Evolutionary conservation across 2,797 vertebrate genomes (phyloP), one percentile per base, ranked within the genome.

Genomic region (Pipistrellus pygmaeus): DNA sequence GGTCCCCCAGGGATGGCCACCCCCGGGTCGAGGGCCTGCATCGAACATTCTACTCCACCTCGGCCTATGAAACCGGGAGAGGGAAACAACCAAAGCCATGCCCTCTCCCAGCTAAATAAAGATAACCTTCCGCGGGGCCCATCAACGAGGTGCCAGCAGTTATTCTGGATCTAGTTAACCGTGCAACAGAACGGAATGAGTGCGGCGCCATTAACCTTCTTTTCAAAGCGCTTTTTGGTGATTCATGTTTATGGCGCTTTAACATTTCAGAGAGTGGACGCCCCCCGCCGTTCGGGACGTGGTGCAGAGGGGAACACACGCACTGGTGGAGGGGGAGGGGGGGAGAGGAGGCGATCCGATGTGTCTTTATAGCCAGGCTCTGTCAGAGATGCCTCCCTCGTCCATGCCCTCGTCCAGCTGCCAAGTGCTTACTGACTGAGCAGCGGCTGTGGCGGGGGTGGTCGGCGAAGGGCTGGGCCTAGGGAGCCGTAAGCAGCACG

Each of bases 151-250:
- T 53, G 82, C 84, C 38, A 7, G 38, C 6, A 41, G 6, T 41
- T 7, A 41, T 41, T 41, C 6, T 6, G 38, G 38, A 41, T 89
- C 94, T 73, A 87, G 95, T 96, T 97, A 96, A 80, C 88, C 87
- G 53, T 0, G 6, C 76, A 81, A 72, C 87, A 88, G 77, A 92
- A 77, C 0, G 21, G 82, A 96, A 87, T 46, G 60, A 95, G 32
- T 0, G 5, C 25, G 27, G 75, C 91, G 97, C 71, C 48, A 13
- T 93, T 83, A 96, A 93, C 92, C 92, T 93, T 95, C 62, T 83
- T 95, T 85, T 64, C 77, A 72, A 90, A 92, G 90, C 66, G 4
- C 35, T 88, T 51, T 94, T 80, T n/a, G 44, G 80, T 32, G 82
- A 93, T 92, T 94, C 92, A 44, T 85, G 88, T 84, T 95, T 77